Evolutionary conservation across 1,140 invertebrate genomes (phyloP).

Genomic region (Heliconius melpomene): DNA sequence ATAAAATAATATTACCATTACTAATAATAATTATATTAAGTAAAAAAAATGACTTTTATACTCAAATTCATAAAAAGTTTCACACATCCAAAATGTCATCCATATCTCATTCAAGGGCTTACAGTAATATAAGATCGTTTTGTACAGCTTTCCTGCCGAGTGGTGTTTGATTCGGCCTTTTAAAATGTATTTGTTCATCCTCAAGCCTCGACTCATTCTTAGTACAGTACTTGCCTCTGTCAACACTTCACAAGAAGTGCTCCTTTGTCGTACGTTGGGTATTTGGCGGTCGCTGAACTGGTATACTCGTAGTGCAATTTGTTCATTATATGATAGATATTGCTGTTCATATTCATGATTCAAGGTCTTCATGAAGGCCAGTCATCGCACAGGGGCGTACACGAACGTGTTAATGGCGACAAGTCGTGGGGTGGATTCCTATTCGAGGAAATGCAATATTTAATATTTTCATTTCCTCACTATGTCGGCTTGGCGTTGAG

Average conservation of each 20-base stretch:
- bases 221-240: background rate
- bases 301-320: background rate
- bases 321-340: background rate
- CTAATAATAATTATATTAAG: too few relatives aligned
- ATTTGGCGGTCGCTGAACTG: background rate
- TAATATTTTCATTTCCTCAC: too few relatives aligned
- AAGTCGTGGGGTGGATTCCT: too few relatives aligned
- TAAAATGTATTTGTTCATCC: slow-evolving; percentile 20
- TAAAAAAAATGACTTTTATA: too few relatives aligned
- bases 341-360: too few relatives aligned
- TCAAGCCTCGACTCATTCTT: slow-evolving; percentile 9
- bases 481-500: too few relatives aligned
- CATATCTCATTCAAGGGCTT: background rate
- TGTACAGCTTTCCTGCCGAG: slow-evolving; percentile 1
- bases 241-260: slow-evolving; percentile 7
- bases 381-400: too few relatives aligned
- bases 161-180: slow-evolving; percentile 19
- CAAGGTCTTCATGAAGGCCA: too few relatives aligned
- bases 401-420: too few relatives aligned
- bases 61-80: too few relatives aligned
- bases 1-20: too few relatives aligned
- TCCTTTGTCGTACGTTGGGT: slow-evolving; percentile 14
- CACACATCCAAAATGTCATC: background rate
- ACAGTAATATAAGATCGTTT: background rate
- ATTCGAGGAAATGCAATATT: too few relatives aligned